These are phyloP conservation scores for Heliconius aoede DNA, from an alignment of 2,888 invertebrate species.

Conservation along the genomic window DNA sequence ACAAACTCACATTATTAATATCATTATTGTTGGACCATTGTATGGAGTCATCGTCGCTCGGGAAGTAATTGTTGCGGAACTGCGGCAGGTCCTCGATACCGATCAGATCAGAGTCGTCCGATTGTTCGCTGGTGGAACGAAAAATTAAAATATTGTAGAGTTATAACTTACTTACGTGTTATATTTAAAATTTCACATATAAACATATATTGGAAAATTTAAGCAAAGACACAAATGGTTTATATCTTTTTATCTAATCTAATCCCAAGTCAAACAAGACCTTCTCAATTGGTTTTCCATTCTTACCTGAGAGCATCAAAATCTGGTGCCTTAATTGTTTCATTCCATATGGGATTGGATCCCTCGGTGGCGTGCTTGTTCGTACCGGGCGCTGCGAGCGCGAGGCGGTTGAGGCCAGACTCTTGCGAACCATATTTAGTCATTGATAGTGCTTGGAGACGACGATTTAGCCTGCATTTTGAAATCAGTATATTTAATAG, in stretches of 20 bases:
- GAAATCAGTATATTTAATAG: background rate
- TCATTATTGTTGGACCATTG: constrained; percentile 33
- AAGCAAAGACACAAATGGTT: background rate
- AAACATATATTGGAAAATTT: too few relatives aligned
- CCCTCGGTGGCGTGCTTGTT: constrained; percentile 88
- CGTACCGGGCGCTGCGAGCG: constrained; percentile 85
- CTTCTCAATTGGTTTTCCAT: background rate
- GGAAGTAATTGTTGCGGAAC: constrained; percentile 76
- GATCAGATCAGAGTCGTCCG: constrained; percentile 86
- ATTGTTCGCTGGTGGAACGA: constrained; percentile 73
- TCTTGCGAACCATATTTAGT: constrained; percentile 86
- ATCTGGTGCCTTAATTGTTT: constrained; percentile 75
- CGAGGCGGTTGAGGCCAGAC: constrained; percentile 83
- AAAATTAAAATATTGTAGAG: background rate
- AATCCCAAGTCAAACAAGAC: too few relatives aligned
- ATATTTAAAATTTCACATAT: too few relatives aligned
- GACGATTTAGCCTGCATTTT: constrained; percentile 79
- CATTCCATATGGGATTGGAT: constrained; percentile 88
- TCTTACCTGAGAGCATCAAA: constrained; percentile 82
- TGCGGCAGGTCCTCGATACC: constrained; percentile 87
- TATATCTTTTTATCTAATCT: background rate
- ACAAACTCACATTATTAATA: constrained; percentile 17
- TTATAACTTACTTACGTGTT: too few relatives aligned
- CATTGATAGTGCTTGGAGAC: constrained; percentile 85
- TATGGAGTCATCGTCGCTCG: constrained; percentile 53